Conservation (phyloP, 2,797 vertebrate genomes). For the Falco naumanni region DNA sequence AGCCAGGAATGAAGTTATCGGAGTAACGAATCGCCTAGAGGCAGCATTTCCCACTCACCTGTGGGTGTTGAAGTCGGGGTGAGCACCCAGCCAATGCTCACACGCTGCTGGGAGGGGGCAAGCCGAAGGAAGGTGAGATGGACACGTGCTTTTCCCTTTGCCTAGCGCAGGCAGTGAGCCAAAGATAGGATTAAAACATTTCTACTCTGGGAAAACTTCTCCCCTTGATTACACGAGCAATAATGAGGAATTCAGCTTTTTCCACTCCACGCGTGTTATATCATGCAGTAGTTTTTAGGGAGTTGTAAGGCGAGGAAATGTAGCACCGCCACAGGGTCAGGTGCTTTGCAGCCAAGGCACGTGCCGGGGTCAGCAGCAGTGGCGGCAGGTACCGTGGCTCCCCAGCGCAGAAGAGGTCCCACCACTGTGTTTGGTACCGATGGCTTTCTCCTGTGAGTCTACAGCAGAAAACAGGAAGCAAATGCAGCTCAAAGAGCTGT, state of each 20-base stretch:
- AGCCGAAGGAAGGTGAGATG: not conserved
- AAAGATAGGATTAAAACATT: not conserved
- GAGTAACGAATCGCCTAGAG: not conserved
- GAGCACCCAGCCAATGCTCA: not conserved
- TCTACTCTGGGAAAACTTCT: not conserved
- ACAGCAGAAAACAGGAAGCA: not conserved
- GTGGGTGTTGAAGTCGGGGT: not conserved
- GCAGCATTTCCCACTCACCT: not conserved
- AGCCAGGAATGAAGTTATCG: not conserved
- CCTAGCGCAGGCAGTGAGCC: not conserved
- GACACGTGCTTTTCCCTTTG: not conserved
- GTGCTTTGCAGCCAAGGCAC: not conserved
- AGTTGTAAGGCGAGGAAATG: not conserved
- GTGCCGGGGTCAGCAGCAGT: not conserved
- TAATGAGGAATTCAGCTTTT: not conserved
- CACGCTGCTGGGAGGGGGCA: fast-evolving
- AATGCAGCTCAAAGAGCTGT: not conserved
- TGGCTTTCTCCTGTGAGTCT: not conserved
- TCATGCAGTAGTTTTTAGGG: not conserved
- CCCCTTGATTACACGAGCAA: not conserved
- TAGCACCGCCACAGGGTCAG: not conserved
- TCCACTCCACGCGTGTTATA: fast-evolving
- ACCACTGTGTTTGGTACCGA: not conserved
- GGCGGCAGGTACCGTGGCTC: not conserved
- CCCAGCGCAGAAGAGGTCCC: not conserved